phyloP scores from a whole-genome alignment of 2,888 invertebrate genomes.

The Rhodophaea formosa region DNA sequence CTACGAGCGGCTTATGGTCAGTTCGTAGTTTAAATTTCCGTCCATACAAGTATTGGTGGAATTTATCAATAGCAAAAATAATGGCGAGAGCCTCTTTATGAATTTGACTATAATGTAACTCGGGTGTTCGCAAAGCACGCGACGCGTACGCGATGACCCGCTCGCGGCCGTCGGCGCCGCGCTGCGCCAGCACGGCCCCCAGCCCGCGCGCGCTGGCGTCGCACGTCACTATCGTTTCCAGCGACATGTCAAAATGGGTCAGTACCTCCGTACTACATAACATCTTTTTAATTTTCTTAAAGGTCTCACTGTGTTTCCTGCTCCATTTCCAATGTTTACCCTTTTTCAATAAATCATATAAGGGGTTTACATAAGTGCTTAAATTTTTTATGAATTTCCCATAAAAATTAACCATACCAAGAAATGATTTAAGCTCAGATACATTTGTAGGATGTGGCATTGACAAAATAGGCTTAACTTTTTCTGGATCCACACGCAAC shows the following conservation, averaged over 20 bases:
- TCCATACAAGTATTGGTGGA: slow-evolving; percentile 18
- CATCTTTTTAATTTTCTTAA: slow-evolving; percentile 7
- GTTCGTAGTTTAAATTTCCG: slow-evolving; percentile 7
- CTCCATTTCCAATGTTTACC: slow-evolving; percentile 16
- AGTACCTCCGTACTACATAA: slow-evolving; percentile 2
- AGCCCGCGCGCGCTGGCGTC: slow-evolving; percentile 17
- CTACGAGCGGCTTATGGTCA: slow-evolving; percentile 16
- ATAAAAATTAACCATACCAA: slow-evolving; percentile 13
- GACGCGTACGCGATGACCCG: slow-evolving; percentile 18
- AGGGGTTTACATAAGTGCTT: slow-evolving; percentile 7
- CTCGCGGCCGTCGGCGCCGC: slow-evolving; percentile 13
- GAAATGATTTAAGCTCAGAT: slow-evolving; percentile 15
- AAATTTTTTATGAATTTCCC: slow-evolving; percentile 15
- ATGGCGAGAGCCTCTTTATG: slow-evolving; percentile 20
- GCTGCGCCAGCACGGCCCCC: slow-evolving; percentile 19
- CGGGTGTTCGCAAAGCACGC: slow-evolving; percentile 9
- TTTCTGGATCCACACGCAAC: slow-evolving; percentile 9
- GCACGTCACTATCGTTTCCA: neutral
- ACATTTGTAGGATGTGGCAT: slow-evolving; percentile 13
- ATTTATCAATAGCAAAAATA: slow-evolving; percentile 19
- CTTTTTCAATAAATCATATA: slow-evolving; percentile 18
- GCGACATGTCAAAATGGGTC: slow-evolving; percentile 7
- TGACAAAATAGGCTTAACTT: slow-evolving; percentile 1
- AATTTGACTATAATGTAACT: slow-evolving; percentile 19
- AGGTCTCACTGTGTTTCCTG: neutral